A percentile compares a stretch with the other conserved stretches of the same genome.
These are phyloP conservation scores for Eupithecia dodoneata DNA, from an alignment of 2,888 invertebrate genomes.

Conservation along the genomic window DNA sequence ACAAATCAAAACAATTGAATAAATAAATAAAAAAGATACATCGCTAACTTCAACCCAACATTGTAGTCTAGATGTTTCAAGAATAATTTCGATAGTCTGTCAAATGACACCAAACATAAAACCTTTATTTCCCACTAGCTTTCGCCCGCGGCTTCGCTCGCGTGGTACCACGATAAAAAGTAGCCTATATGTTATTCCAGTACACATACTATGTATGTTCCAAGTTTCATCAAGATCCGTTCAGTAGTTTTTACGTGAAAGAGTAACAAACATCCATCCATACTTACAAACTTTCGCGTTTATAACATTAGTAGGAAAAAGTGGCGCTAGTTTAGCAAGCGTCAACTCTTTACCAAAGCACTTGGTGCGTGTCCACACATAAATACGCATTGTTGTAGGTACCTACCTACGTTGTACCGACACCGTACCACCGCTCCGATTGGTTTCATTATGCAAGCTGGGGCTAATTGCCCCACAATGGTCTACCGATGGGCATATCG, in stretches of 20 bases:
- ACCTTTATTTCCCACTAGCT: background rate
- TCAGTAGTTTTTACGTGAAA: too few species aligned
- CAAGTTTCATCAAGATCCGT: too few species aligned
- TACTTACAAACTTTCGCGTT: too few species aligned
- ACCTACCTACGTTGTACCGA: slow-evolving; percentile 5
- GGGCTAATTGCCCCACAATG: slow-evolving; percentile 22
- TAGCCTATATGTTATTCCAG: too few species aligned
- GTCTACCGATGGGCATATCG: slow-evolving; percentile 1
- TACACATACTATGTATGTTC: too few species aligned
- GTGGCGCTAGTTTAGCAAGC: background rate
- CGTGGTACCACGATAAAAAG: too few species aligned
- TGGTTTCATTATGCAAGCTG: slow-evolving; percentile 37
- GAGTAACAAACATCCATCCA: too few species aligned
- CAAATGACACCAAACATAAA: background rate
- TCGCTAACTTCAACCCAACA: background rate
- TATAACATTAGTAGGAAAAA: background rate
- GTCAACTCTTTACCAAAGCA: slow-evolving; percentile 7
- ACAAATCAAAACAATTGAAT: too few species aligned
- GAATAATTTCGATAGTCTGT: background rate
- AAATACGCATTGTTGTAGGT: slow-evolving; percentile 37
- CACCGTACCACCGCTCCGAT: slow-evolving; percentile 29
- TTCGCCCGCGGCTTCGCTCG: too few species aligned
- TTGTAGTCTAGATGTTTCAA: too few species aligned
- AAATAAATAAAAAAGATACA: too few species aligned
- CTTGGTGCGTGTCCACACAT: slow-evolving; percentile 41